Conservation (phyloP, 2,797 vertebrate genomes). For the Phyllotis vaccarum region DNA sequence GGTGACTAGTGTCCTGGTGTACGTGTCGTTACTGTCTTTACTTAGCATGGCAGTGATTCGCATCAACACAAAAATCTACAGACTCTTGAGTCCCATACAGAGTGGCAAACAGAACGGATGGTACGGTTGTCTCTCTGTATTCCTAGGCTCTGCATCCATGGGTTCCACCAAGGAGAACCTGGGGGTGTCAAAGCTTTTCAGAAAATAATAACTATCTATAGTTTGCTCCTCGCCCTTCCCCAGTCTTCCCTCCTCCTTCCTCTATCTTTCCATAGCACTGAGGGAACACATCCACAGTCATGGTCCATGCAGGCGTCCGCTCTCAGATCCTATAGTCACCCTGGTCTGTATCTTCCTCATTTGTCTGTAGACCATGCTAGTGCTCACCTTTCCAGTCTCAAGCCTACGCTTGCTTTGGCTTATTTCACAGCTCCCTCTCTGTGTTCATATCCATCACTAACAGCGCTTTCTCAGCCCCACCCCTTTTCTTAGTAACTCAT, state of each 20-base stretch:
- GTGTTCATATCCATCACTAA: not conserved
- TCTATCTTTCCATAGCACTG: not conserved
- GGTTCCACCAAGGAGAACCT: not conserved
- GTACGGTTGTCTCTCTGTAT: not conserved
- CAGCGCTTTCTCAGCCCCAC: not conserved
- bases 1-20: not conserved
- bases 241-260: no score
- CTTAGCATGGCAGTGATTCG: not conserved
- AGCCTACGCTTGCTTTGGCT: not conserved
- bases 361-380: not conserved
- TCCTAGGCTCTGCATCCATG: not conserved
- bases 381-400: not conserved
- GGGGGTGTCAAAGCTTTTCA: not conserved
- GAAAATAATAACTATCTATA: not conserved
- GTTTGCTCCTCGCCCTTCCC: not conserved
- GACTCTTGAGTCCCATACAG: not conserved
- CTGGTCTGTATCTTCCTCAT: not conserved
- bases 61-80: not conserved
- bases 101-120: not conserved
- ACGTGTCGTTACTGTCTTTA: not conserved
- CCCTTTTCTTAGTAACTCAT: not conserved
- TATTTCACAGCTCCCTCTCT: no score
- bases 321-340: not conserved
- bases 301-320: not conserved
- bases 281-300: not conserved